Evolutionary conservation across 30 jellyfish, hydroid and myxozoan genomes (phyloP).

Genomic region (Hydra vulgaris): DNA sequence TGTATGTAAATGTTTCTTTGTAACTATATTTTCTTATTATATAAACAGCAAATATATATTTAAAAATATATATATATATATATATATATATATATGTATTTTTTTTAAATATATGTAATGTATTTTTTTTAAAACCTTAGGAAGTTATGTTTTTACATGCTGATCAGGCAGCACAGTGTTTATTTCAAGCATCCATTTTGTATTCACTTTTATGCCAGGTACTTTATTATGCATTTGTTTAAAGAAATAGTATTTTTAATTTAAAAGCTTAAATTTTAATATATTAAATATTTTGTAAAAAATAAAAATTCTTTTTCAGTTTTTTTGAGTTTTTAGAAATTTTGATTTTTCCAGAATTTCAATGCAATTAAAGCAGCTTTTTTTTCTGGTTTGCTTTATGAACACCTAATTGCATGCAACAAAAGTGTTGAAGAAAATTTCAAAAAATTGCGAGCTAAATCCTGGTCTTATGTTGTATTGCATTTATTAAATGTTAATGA

Average conservation of each 20-base stretch:
- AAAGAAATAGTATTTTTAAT: no score
- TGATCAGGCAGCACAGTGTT: constrained; percentile 8
- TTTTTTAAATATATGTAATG: no score
- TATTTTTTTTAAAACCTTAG: neutral
- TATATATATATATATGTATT: no score
- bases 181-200: neutral
- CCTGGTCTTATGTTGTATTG: constrained; percentile 4
- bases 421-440: neutral
- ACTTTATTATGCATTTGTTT: neutral
- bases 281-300: no score
- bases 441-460: neutral
- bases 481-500: constrained; percentile 1
- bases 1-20: no score
- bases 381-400: constrained; percentile 15
- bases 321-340: no score
- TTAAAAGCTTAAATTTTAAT: no score
- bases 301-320: no score
- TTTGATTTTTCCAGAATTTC: neutral
- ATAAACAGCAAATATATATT: no score
- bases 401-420: neutral
- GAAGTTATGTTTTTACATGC: constrained; percentile 2
- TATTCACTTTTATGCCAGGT: constrained; percentile 11
- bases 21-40: no score
- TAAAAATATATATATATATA: no score
- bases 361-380: constrained; percentile 16